Base-by-base conservation (phyloP, 2,113 vertebrate species). In the Proterorhinus semilunaris region DNA sequence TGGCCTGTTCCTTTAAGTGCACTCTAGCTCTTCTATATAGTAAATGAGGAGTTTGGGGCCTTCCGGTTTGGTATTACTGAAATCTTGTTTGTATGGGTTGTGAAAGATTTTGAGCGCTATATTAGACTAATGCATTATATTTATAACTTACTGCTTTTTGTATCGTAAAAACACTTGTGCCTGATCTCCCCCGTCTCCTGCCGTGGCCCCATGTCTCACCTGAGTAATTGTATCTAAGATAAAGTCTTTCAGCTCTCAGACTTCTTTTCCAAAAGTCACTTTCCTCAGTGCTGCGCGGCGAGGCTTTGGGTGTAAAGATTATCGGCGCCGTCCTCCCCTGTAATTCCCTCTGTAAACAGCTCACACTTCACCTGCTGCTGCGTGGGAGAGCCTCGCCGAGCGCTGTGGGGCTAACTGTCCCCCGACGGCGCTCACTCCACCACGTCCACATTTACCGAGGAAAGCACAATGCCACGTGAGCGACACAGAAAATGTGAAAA, bases 321-420 rank as follows among this genome's bases (percentile, higher is more conserved):
- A 89, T 86, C 75, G 81, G 66, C 3, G 78, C 82, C 68, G 79
- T 78, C 82, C 79, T 80, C 81, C 79, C 87, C 82, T 84, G 85
- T 89, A 89, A 89, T 89, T 90, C 89, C 78, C 75, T 83, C 82
- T 81, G 86, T 88, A 90, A 91, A 91, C 90, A 88, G 79, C 72
- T 90, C 79, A 36, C 27, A 36, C 27, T 36, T 36, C 27, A 36
- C 27, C 27, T 36, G 27, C 88, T 90, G 86, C 83, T 89, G 89
- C 62, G 86, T 89, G 68, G 78, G 84, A 83, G 83, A 82, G 83
- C 87, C 89, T 90, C 87, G 88, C 72, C 83, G 79, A 72, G 63
- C 16, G 66, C 87, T 72, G 68, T 65, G 74, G 77, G 84, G 78
- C 80, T 88, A 85, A 90, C 87, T 76, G 88, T 78, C 81, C 75